A percentile compares a stretch with the other conserved stretches of the same genome.
These are phyloP conservation scores for Neodiprion virginianus DNA, from an alignment of 1,140 invertebrate species.

Conservation along the genomic window DNA sequence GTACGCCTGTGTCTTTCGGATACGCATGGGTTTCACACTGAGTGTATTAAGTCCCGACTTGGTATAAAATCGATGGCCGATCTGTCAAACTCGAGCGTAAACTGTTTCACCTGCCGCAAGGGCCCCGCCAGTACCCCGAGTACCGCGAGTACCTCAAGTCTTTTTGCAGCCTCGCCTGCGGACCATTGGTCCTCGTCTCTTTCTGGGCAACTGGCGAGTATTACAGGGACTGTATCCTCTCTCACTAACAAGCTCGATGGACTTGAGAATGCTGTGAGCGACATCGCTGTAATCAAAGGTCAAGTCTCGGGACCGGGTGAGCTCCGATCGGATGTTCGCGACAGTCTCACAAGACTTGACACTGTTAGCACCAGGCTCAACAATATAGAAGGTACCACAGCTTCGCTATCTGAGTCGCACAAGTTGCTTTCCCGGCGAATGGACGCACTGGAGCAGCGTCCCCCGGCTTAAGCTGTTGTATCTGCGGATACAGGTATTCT, in stretches of 20 bases:
- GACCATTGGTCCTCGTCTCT: neutral
- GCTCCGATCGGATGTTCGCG: neutral
- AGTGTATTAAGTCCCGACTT: constrained; percentile 6
- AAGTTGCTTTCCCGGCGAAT: neutral
- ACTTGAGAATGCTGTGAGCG: neutral
- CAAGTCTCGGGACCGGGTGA: neutral
- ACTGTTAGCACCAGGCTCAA: neutral
- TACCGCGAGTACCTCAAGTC: too few species aligned
- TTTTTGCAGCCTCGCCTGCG: too few species aligned
- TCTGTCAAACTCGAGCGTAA: neutral
- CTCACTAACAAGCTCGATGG: constrained; percentile 2
- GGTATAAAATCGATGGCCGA: neutral
- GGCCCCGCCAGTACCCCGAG: neutral
- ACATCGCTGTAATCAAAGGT: constrained; percentile 3
- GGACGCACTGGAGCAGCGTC: neutral
- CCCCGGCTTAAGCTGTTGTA: too few species aligned
- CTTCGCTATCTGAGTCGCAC: neutral
- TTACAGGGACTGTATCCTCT: neutral
- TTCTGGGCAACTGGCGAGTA: neutral
- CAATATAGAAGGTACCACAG: neutral
- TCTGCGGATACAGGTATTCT: neutral
- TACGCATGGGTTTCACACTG: constrained; percentile 4
- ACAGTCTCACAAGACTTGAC: neutral
- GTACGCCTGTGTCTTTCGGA: neutral
- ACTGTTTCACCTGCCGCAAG: neutral